A percentile compares a stretch with the other conserved stretches of the same genome.
Conservation (phyloP, 2,888 invertebrate species). For the Conomelus anceps region DNA sequence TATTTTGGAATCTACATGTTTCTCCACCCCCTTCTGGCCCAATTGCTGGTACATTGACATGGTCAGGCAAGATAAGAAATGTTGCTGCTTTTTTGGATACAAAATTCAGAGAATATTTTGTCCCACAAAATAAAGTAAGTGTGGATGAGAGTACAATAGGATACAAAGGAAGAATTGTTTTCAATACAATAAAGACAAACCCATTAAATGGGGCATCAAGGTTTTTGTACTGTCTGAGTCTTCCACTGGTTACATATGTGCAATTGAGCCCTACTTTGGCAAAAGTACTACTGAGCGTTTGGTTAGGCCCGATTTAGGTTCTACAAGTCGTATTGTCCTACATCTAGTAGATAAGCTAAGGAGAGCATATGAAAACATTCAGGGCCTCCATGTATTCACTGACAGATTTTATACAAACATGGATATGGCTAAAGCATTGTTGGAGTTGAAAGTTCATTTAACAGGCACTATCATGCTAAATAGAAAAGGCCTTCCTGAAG, state of each 20-base stretch:
- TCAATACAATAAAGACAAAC: not conserved
- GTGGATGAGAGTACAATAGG: slow-evolving; percentile 17
- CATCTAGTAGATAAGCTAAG: slow-evolving; percentile 12
- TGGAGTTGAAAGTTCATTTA: slow-evolving; percentile 5
- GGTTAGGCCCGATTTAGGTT: slow-evolving; percentile 5
- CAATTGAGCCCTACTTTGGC: slow-evolving; percentile 13
- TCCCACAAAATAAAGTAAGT: slow-evolving; percentile 4
- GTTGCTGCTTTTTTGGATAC: not conserved
- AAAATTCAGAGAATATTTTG: slow-evolving; percentile 3
- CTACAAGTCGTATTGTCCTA: slow-evolving; percentile 5
- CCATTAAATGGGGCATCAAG: slow-evolving; percentile 20
- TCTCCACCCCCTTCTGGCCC: not conserved
- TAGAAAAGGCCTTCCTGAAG: slow-evolving; percentile 14
- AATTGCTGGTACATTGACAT: not conserved
- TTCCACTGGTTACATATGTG: slow-evolving; percentile 5
- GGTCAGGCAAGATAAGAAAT: slow-evolving; percentile 11
- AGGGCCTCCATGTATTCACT: slow-evolving; percentile 6
- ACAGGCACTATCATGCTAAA: slow-evolving; percentile 14
- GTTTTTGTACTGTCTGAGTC: slow-evolving; percentile 13
- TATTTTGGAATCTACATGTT: slow-evolving; percentile 15
- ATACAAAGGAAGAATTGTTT: slow-evolving; percentile 7
- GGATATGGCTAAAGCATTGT: not conserved
- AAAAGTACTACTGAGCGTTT: slow-evolving; percentile 2
- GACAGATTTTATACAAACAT: slow-evolving; percentile 4
- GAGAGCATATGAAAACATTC: not conserved